Conservation (phyloP, 2,797 vertebrate genomes). For the Rhadinocentrus ornatus region DNA sequence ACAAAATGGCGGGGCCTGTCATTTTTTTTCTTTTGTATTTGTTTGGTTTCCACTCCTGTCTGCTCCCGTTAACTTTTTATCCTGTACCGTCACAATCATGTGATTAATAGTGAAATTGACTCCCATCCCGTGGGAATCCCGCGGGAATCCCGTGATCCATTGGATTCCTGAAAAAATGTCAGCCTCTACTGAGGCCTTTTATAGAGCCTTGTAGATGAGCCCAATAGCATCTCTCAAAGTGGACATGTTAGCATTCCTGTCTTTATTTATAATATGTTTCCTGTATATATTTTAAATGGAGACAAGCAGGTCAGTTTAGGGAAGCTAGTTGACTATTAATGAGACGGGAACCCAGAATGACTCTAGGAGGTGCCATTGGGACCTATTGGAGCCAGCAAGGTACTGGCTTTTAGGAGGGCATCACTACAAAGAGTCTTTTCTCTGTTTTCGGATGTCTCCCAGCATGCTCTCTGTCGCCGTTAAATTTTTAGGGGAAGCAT, state of each 20-base stretch:
- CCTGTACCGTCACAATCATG: too few relatives aligned
- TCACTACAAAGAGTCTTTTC: slow-evolving; percentile 61
- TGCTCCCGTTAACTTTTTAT: too few relatives aligned
- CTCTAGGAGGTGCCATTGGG: slow-evolving; percentile 66
- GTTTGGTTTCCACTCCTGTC: too few relatives aligned
- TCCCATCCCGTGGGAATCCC: too few relatives aligned
- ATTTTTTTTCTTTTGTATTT: too few relatives aligned
- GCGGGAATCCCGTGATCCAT: too few relatives aligned
- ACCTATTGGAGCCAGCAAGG: slow-evolving; percentile 50
- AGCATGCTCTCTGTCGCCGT: slow-evolving; percentile 37
- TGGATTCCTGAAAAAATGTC: too few relatives aligned
- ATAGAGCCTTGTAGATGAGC: slow-evolving; percentile 43
- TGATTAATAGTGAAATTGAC: too few relatives aligned
- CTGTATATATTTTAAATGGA: slow-evolving; percentile 66
- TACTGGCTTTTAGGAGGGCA: slow-evolving; percentile 14
- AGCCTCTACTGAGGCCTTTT: slow-evolving; percentile 34
- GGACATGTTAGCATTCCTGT: slow-evolving; percentile 63
- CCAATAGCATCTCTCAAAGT: slow-evolving; percentile 56
- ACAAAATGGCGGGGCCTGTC: too few relatives aligned
- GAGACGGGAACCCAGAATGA: slow-evolving; percentile 40
- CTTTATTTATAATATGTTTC: slow-evolving; percentile 76
- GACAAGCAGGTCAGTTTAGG: slow-evolving; percentile 39
- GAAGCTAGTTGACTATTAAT: slow-evolving; percentile 33
- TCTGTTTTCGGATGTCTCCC: slow-evolving; percentile 53
- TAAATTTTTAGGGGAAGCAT: slow-evolving; percentile 25